Percentiles rank a stretch among this genome's conserved stretches.
phyloP scores from a whole-genome alignment of 2,113 vertebrate genomes.

The Bufo gargarizans region DNA sequence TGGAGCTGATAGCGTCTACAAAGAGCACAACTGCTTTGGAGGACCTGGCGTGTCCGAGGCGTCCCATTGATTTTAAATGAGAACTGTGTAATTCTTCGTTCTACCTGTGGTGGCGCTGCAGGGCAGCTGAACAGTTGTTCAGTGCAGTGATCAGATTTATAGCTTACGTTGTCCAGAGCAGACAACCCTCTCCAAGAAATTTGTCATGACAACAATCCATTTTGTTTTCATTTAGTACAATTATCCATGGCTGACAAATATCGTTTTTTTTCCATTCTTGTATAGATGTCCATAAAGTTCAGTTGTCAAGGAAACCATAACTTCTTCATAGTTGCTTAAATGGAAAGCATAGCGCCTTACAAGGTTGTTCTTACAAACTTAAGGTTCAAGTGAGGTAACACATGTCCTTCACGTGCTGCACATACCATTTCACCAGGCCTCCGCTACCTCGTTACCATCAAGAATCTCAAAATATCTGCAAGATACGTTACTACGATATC shows the following conservation, averaged over 20 bases:
- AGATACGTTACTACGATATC: background rate
- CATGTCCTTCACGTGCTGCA: background rate
- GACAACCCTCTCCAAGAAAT: background rate
- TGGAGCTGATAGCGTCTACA: too few species aligned
- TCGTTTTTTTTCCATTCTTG: background rate
- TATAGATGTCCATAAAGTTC: background rate
- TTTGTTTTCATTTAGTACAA: background rate
- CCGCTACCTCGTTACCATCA: background rate
- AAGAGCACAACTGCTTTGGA: too few species aligned
- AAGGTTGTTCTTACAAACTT: background rate
- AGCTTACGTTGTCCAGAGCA: too few species aligned
- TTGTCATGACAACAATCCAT: background rate
- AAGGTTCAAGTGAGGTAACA: background rate
- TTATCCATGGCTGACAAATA: background rate
- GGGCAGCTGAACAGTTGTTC: background rate
- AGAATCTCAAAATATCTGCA: background rate
- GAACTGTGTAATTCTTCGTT: background rate
- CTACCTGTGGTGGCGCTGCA: background rate
- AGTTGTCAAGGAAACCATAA: conserved; percentile 19
- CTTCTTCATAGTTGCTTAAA: background rate
- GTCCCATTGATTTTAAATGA: background rate
- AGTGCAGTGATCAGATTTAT: background rate
- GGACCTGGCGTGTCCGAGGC: too few species aligned
- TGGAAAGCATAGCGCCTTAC: background rate
- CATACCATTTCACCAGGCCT: background rate